Conservation (phyloP, 2,797 vertebrate species). For the Cheirogaleus major region DNA sequence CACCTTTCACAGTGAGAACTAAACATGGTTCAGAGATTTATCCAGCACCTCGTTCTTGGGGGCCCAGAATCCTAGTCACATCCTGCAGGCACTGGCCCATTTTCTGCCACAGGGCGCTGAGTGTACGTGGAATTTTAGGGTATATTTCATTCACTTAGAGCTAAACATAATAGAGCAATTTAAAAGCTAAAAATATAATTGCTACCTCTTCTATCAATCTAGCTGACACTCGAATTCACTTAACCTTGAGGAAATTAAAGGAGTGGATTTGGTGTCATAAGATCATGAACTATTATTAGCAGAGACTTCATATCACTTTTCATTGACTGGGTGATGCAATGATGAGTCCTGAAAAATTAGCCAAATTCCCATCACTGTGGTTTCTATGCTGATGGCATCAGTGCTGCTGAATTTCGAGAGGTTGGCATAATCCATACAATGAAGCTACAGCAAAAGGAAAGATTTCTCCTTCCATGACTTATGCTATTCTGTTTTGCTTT, state of each 20-base stretch:
- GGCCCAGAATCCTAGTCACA: neutral
- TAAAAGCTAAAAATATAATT: neutral
- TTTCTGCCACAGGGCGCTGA: neutral
- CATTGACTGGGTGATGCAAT: neutral
- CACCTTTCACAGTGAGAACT: neutral
- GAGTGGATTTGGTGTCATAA: neutral
- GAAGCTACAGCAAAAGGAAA: neutral
- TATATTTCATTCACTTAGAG: neutral
- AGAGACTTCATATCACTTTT: slow-evolving; percentile 16
- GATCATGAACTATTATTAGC: slow-evolving; percentile 12
- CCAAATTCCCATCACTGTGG: neutral
- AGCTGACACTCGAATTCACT: neutral
- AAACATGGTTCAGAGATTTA: neutral
- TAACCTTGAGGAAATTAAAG: slow-evolving; percentile 13
- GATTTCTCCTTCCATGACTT: neutral
- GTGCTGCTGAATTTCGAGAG: neutral
- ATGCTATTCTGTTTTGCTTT: neutral
- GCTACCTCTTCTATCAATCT: neutral
- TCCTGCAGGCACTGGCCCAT: neutral
- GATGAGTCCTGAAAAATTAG: neutral
- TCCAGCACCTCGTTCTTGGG: neutral
- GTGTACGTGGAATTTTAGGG: neutral
- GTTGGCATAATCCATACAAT: neutral
- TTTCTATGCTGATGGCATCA: neutral
- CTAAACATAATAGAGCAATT: neutral